Percentiles rank a stretch among this genome's conserved stretches.
phyloP scores from a whole-genome alignment of 2,113 vertebrate species.

The Apteryx mantelli region DNA sequence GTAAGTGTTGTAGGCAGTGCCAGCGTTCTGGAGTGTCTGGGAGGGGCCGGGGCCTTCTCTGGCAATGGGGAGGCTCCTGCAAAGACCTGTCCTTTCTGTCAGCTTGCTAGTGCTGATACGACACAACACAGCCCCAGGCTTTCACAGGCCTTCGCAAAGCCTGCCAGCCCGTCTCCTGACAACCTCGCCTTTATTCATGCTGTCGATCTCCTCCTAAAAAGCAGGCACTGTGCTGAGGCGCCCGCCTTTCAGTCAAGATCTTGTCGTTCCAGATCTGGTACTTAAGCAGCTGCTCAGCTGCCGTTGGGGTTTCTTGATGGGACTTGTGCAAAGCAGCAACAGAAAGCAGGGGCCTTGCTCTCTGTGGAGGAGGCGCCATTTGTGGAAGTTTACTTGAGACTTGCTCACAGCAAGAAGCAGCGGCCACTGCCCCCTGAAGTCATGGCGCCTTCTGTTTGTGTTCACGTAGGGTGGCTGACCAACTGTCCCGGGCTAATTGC shows the following conservation, averaged over 20 bases:
- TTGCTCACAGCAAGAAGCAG: background rate
- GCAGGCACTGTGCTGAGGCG: background rate
- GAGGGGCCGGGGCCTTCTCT: background rate
- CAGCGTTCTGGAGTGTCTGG: background rate
- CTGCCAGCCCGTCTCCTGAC: background rate
- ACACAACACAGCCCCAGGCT: background rate
- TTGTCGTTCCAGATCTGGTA: background rate
- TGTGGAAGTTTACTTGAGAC: background rate
- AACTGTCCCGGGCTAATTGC: too few relatives aligned
- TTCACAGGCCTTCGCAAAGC: background rate
- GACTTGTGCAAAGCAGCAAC: slow-evolving; percentile 33
- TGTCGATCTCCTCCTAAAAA: background rate
- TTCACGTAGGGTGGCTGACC: too few relatives aligned
- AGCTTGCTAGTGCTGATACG: background rate
- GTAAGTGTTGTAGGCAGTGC: slow-evolving; percentile 68
- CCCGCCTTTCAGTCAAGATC: background rate
- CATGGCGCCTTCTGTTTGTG: background rate
- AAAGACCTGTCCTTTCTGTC: background rate
- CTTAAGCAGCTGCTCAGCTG: background rate
- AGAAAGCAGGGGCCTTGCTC: slow-evolving; percentile 32
- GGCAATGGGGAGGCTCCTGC: background rate
- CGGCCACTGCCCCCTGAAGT: background rate
- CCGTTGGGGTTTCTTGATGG: slow-evolving; percentile 37
- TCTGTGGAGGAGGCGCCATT: slow-evolving; percentile 39
- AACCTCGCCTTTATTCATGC: background rate